Conservation (phyloP, 2,113 vertebrate genomes). For the Suricata suricatta region DNA sequence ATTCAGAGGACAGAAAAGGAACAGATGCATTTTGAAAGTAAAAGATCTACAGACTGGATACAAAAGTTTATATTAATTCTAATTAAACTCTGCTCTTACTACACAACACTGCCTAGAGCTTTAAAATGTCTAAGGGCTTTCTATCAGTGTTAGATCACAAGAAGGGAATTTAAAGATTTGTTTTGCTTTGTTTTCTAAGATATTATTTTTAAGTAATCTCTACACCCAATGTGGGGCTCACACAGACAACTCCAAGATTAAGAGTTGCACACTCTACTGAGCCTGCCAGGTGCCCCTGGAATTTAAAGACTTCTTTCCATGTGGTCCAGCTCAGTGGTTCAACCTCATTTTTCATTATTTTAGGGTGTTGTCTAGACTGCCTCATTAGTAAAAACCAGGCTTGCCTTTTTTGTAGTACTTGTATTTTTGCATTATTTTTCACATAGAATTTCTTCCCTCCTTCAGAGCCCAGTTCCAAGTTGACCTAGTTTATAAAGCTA, state of each 20-base stretch:
- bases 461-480: slow-evolving; percentile 33
- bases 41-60: background rate
- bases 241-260: background rate
- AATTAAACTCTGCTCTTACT: slow-evolving; percentile 16
- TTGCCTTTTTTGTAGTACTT: slow-evolving; percentile 7
- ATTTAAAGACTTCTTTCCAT: slow-evolving; percentile 20
- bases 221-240: background rate
- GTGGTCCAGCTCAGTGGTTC: background rate
- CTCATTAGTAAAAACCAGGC: background rate
- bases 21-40: background rate
- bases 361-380: background rate
- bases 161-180: background rate
- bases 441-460: background rate
- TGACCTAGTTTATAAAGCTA: background rate
- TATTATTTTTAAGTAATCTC: background rate
- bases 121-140: background rate
- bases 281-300: background rate
- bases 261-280: background rate
- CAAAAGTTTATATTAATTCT: slow-evolving; percentile 32
- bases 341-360: slow-evolving; percentile 3
- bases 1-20: slow-evolving; percentile 33
- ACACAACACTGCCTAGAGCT: background rate
- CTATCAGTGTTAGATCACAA: background rate
- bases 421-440: slow-evolving; percentile 21
- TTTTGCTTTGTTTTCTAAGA: background rate